Conservation (phyloP, 2,888 invertebrate genomes). For the Isotomurus palustris region DNA sequence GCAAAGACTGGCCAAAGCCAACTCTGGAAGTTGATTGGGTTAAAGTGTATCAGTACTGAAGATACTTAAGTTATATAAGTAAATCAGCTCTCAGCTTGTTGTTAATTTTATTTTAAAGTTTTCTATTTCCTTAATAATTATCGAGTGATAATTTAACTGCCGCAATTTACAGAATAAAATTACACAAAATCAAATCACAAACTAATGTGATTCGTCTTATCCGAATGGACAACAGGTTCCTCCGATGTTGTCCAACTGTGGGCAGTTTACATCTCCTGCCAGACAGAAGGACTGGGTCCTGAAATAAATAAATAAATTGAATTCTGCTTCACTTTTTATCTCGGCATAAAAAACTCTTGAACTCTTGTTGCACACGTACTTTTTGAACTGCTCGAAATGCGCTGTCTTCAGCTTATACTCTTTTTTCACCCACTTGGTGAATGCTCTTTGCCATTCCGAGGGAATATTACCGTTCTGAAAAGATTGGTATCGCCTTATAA, state of each 20-base stretch:
- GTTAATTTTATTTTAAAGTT: background rate
- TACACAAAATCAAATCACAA: background rate
- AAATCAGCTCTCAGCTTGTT: background rate
- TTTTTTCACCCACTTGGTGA: conserved; percentile 21
- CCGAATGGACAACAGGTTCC: conserved; percentile 34
- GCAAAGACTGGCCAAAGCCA: conserved; percentile 31
- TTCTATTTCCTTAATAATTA: background rate
- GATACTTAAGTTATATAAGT: background rate
- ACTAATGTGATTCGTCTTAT: conserved; percentile 13
- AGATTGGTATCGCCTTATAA: background rate
- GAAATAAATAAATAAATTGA: background rate
- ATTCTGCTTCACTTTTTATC: background rate
- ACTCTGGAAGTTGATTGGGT: conserved; percentile 40
- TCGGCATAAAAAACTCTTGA: background rate
- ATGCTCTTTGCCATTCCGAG: conserved; percentile 18
- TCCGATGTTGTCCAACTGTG: conserved; percentile 19
- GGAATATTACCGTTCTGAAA: conserved; percentile 33
- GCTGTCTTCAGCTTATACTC: conserved; percentile 3
- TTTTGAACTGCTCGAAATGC: conserved; percentile 11
- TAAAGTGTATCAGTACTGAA: conserved; percentile 22
- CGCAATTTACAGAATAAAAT: conserved; percentile 2
- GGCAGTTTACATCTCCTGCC: conserved; percentile 4
- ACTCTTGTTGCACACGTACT: conserved; percentile 10
- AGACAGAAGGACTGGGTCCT: conserved; percentile 9
- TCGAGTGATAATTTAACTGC: background rate